Evolutionary conservation across 2,113 vertebrate species (phyloP), one percentile per base, ranked within the genome.

Genomic region (Syngnathoides biaculeatus): DNA sequence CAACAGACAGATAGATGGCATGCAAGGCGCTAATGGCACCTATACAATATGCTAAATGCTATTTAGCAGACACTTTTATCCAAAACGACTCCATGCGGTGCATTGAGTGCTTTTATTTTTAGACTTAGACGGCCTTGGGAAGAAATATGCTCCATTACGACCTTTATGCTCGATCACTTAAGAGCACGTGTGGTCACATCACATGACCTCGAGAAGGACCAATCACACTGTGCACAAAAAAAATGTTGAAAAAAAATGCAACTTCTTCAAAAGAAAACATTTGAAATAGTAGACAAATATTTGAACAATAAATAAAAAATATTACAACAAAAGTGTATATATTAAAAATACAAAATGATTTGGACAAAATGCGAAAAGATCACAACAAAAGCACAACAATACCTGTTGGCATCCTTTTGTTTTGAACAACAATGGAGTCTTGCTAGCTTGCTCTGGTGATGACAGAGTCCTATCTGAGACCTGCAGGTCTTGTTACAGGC

Each of bases 91-190:
- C 82, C 8, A 79, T 80, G 80, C 71, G 79, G 74, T 64, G 68
- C 72, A 82, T 67, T 88, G 84, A 90, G 89, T 88, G 87, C 79
- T 81, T 87, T 88, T 88, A 90, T 86, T 88, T 90, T 87, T 86
- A 86, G 86, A 84, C 81, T 48, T 77, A 69, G 52, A 53, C 68
- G 60, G 57, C 40, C 63, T 43, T 1, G 1, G 19, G 75, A 69
- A 75, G 74, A 79, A 73, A 24, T 60, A 57, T 47, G 65, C 13
- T 52, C 61, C 53, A 62, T 64, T 15, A 53, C 40, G 43, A 39
- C 26, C 43, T 52, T 53, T 39, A 71, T 69, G 65, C 68, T 66
- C 11, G 52, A 86, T 68, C 58, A 69, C 57, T 67, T 78, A 52
- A 12, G 15, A 8, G 52, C 60, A 62, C 47, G 45, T 22, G 15